Conservation (phyloP, 2,797 vertebrate genomes). For the Aphelocoma californica region DNA sequence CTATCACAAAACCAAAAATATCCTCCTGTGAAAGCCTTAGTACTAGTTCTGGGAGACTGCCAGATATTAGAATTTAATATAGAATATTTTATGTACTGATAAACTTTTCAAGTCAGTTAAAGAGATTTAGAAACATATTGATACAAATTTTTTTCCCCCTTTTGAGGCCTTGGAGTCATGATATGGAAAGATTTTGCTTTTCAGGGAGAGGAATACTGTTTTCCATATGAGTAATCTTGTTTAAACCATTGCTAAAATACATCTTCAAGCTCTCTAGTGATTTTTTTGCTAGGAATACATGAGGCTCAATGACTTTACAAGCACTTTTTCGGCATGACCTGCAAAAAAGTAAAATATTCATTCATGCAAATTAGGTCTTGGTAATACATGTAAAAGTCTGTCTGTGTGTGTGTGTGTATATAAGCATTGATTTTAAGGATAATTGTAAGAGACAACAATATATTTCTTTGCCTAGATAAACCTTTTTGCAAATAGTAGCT, state of each 20-base stretch:
- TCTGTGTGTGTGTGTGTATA: not conserved
- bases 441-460: not conserved
- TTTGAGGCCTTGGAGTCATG: not conserved
- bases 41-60: not conserved
- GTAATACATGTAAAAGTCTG: not conserved
- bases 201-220: not conserved
- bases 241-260: not conserved
- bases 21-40: not conserved
- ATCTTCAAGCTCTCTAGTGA: not conserved
- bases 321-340: not conserved
- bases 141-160: not conserved
- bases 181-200: not conserved
- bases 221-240: not conserved
- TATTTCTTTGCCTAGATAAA: not conserved
- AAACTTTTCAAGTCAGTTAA: constrained; percentile 15
- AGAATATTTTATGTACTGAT: not conserved
- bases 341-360: not conserved
- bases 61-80: not conserved
- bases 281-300: not conserved
- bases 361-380: not conserved
- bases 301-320: not conserved
- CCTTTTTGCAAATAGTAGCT: not conserved
- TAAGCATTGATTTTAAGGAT: not conserved
- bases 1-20: constrained; percentile 28
- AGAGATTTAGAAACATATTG: not conserved